Percentiles rank a stretch among this genome's conserved stretches.
These are phyloP conservation scores for Opisthograptis luteolata DNA, from an alignment of 2,888 invertebrate species.

Conservation along the genomic window DNA sequence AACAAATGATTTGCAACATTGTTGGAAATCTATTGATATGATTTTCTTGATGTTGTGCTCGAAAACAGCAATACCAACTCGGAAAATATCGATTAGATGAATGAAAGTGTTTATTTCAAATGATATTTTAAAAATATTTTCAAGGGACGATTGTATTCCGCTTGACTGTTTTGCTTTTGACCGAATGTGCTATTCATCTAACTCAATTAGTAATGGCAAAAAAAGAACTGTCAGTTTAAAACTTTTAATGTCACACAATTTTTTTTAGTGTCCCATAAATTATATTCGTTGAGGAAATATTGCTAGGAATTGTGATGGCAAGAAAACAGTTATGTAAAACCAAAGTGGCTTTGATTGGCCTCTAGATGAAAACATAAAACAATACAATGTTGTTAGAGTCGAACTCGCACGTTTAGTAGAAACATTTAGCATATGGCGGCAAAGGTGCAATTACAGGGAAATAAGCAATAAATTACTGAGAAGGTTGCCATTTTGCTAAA, in stretches of 20 bases:
- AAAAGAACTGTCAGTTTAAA: too few relatives aligned
- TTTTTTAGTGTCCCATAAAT: too few relatives aligned
- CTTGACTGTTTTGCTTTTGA: too few relatives aligned
- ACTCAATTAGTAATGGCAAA: too few relatives aligned
- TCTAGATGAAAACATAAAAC: constrained; percentile 41
- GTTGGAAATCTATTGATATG: constrained; percentile 36
- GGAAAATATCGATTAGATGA: too few relatives aligned
- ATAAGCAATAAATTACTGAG: constrained; percentile 62
- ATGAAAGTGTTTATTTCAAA: too few relatives aligned
- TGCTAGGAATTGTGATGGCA: constrained; percentile 6
- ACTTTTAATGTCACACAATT: too few relatives aligned
- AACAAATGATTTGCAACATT: constrained; percentile 67
- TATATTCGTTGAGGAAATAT: too few relatives aligned
- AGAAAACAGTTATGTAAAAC: constrained; percentile 1
- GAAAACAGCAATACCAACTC: background rate
- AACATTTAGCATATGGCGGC: constrained; percentile 51
- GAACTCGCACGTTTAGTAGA: constrained; percentile 40
- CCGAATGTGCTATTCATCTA: too few relatives aligned
- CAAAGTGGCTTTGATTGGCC: constrained; percentile 29
- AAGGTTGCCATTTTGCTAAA: constrained; percentile 20
- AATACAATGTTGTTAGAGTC: constrained; percentile 45
- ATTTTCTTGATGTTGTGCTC: constrained; percentile 6
- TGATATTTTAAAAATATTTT: too few relatives aligned
- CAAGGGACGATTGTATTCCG: too few relatives aligned
- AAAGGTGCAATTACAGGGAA: constrained; percentile 74